These are phyloP conservation scores for Electrophaes corylata DNA, from an alignment of 2,888 invertebrate species.

Conservation along the genomic window DNA sequence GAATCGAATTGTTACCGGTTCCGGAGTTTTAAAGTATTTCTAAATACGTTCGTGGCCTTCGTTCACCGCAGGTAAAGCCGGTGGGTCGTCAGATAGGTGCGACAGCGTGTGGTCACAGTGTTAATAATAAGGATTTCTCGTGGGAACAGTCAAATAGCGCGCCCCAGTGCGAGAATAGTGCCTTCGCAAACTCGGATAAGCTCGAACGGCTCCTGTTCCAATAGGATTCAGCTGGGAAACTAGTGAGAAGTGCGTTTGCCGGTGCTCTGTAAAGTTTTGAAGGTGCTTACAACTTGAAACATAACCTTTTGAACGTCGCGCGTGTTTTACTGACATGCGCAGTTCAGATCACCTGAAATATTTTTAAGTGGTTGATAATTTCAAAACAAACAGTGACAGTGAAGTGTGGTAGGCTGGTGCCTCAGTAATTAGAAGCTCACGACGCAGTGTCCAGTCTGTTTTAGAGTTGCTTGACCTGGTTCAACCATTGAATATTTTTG, in stretches of 20 bases:
- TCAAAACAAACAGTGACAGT: conserved; percentile 77
- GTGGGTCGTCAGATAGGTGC: conserved; percentile 66
- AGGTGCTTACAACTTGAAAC: conserved; percentile 73
- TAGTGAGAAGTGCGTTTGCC: conserved; percentile 58
- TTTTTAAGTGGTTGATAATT: conserved; percentile 76
- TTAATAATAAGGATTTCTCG: conserved; percentile 57
- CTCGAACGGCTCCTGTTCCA: conserved; percentile 59
- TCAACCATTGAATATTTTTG: conserved; percentile 49
- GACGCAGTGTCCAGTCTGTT: conserved; percentile 41
- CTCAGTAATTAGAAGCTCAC: conserved; percentile 65
- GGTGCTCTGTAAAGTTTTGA: conserved; percentile 58
- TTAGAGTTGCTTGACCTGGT: conserved; percentile 42
- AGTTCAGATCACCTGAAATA: conserved; percentile 70
- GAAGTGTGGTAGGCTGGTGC: conserved; percentile 62
- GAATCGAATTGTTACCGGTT: conserved; percentile 79
- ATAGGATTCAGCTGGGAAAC: conserved; percentile 69
- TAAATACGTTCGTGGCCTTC: conserved; percentile 74
- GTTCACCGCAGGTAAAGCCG: conserved; percentile 75
- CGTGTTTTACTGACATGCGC: conserved; percentile 80
- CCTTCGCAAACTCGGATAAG: conserved; percentile 53
- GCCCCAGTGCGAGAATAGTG: conserved; percentile 47
- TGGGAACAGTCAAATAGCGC: conserved; percentile 60
- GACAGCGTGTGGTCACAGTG: conserved; percentile 62
- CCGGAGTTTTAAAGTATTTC: conserved; percentile 81
- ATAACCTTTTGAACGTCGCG: conserved; percentile 79